Evolutionary conservation across 92 coral and sea anemone genomes (phyloP).

Genomic region (Isaurus tuberculatus): DNA sequence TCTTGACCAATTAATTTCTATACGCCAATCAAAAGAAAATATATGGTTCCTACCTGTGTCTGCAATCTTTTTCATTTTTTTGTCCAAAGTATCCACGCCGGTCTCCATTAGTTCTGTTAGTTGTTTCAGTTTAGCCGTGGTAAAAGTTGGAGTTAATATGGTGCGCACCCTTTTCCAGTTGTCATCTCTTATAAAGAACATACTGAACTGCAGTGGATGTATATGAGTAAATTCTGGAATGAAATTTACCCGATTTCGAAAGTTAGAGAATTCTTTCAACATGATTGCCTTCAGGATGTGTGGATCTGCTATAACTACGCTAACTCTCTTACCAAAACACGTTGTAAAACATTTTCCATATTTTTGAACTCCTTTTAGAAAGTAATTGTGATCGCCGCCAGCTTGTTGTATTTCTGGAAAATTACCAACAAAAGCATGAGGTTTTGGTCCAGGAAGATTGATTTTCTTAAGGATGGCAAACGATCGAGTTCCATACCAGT

Average conservation of each 20-base stretch:
- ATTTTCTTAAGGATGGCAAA: neutral
- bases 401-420: no score
- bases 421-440: neutral
- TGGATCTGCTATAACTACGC: neutral
- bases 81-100: conserved; percentile 10
- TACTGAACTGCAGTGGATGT: no score
- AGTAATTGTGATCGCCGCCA: neutral
- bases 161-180: no score
- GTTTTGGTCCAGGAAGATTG: no score
- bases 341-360: no score
- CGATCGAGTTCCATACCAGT: no score
- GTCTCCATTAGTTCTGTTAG: no score
- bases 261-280: neutral
- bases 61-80: conserved; percentile 15
- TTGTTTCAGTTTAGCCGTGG: no score
- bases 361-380: neutral
- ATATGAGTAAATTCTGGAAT: neutral
- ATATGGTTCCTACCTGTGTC: conserved; percentile 17
- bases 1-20: no score
- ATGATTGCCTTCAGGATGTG: neutral
- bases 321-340: no score
- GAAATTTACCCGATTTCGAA: neutral
- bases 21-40: no score
- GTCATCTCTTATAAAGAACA: neutral
- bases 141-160: no score